Base-by-base conservation (phyloP, 2,888 invertebrate species). In the Parochlus steinenii region DNA sequence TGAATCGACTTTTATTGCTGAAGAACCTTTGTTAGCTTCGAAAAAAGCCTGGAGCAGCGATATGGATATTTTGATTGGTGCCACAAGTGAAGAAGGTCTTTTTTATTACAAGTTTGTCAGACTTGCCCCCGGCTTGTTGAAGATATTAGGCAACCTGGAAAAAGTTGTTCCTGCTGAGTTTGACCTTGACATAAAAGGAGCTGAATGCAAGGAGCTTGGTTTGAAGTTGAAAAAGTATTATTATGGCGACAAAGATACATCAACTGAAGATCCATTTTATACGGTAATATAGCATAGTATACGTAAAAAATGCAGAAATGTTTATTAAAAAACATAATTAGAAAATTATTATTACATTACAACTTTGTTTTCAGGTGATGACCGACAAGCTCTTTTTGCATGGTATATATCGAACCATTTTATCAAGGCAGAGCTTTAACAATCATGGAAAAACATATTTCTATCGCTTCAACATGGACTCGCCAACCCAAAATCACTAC, bases 391-490 rank as follows among this genome's bases (percentile, higher is more conserved):
- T 51, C 15, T 55, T 57, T 43, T 54, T 52, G 50, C 51, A 55
- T 42, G 54, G 54, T 12, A 47, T 55, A 2, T 48, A 52, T 19
- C 52, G 57, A 11, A 46, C 52, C 3, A 41, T 48, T 1, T 28
- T 47, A 5, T 18, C 45, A 0, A 49, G 58, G 4, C 25, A 49
- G 8, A 43, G 48, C 15, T 39, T 23, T 14, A 17, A 53, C 29
- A 43, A 45, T 3, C 42, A 41, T 3, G 52, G 51, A 3, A 50
- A 54, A 14, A 58, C 56, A 3, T 58, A 50, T 34, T 38, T 58
- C 2, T 58, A 57, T 25, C 51, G 56, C 16, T 58, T 58, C 40
- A 55, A 53, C 16, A 51, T 50, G 35, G 57, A 58, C 33, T 56
- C 57, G 3, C 45, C 47, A 18, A 46, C 53, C 43, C 56, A 56